phyloP scores from a whole-genome alignment of 2,888 invertebrate species.

The Limnephilus auricula region DNA sequence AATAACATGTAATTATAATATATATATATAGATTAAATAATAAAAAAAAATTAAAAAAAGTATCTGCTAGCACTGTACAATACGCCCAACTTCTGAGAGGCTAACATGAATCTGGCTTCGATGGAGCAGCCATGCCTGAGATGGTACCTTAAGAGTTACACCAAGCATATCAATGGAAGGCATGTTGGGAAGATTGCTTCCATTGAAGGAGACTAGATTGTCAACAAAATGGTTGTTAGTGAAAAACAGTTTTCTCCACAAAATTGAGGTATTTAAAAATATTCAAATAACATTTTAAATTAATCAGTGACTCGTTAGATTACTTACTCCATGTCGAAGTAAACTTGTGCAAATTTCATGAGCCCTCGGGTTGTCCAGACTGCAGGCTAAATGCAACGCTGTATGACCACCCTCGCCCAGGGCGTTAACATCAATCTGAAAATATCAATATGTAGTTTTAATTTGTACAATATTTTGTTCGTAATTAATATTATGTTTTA shows the following conservation, averaged over 20 bases:
- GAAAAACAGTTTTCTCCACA: neutral
- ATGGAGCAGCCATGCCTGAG: too few species aligned
- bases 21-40: too few species aligned
- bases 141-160: too few species aligned
- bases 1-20: too few species aligned
- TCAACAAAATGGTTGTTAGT: neutral
- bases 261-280: neutral
- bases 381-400: slow-evolving; percentile 58
- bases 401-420: slow-evolving; percentile 53
- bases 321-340: slow-evolving; percentile 58
- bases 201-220: too few species aligned
- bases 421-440: slow-evolving; percentile 54
- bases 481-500: neutral
- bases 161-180: too few species aligned
- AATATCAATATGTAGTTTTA: neutral
- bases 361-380: slow-evolving; percentile 31
- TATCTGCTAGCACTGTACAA: too few species aligned
- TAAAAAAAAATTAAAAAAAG: too few species aligned
- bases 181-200: too few species aligned
- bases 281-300: neutral
- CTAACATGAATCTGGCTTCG: too few species aligned
- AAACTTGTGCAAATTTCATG: slow-evolving; percentile 52
- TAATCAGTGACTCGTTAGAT: neutral
- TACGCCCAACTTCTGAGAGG: too few species aligned
- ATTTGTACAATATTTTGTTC: neutral